Conservation (phyloP, 2,113 vertebrate genomes). For the Formicarius rufipectus region DNA sequence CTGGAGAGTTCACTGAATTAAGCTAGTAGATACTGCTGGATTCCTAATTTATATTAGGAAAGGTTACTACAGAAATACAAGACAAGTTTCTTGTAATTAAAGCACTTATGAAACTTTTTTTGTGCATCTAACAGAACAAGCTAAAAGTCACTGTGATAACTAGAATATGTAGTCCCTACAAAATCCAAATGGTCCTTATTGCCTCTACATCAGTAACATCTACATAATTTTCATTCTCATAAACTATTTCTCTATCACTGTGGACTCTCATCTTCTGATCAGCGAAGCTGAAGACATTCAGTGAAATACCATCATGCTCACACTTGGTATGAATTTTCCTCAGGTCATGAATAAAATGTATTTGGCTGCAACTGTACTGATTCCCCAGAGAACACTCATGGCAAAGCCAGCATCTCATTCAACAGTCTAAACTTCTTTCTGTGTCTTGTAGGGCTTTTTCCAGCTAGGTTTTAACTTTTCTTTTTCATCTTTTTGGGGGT, state of each 20-base stretch:
- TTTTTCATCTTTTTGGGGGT: background rate
- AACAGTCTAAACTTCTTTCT: background rate
- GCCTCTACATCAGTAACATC: background rate
- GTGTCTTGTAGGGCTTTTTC: background rate
- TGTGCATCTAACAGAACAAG: background rate
- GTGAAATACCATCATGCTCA: background rate
- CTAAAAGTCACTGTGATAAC: background rate
- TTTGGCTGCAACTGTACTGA: background rate
- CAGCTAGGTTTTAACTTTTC: background rate
- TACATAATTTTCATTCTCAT: background rate
- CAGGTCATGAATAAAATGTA: background rate
- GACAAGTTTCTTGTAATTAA: background rate
- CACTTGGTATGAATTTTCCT: constrained; percentile 1
- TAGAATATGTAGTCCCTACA: background rate
- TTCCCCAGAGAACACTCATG: background rate
- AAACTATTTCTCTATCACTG: background rate
- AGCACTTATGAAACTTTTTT: background rate
- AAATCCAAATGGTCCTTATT: constrained; percentile 1
- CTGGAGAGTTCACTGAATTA: background rate
- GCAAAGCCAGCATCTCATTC: background rate
- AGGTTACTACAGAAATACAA: background rate
- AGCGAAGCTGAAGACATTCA: background rate
- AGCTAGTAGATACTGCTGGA: background rate
- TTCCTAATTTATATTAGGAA: background rate
- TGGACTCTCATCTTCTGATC: background rate